Evolutionary conservation across 2,113 vertebrate species (phyloP), one percentile per base, ranked within the genome.

Genomic region (Struthidea cinerea): DNA sequence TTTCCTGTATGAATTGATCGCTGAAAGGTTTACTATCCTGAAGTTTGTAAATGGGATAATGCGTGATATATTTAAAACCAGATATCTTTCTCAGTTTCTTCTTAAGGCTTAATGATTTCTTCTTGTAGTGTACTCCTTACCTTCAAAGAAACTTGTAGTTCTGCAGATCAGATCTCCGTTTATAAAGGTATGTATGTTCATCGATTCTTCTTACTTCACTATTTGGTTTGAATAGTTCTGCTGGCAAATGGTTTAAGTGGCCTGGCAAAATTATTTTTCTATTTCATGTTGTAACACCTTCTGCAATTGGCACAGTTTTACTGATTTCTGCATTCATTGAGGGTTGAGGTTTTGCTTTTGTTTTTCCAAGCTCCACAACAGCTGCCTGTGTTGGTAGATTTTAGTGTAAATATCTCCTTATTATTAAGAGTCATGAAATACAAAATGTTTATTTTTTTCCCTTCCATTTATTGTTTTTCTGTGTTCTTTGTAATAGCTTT

Each of bases 111-210:
- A 10, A 39, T 87, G 86, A 46, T 88, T 81, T 97, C 30, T 97
- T 39, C 84, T 80, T 95, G 42, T 94, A 99, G 99, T 99, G 44
- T 99, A 99, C 89, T 97, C 97, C 4, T 96, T 98, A 49, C 96
- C 98, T 91, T 98, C 98, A 61, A 97, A 97, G 93, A 98, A 98
- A 63, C 90, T 99, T 84, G 98, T 98, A 16, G 98, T 98, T 96
- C 98, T 99, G 93, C 99, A 99, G 95, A 98, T 99, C 95, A 98
- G 99, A 87, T 98, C 99, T 4, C 98, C 99, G 60, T 98, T 99
- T 77, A 97, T 99, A 96, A 99, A 99, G 99, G 99, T 99, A 97
- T 87, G 98, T 94, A 21, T 82, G 16, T 69, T 81, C 57, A 16
- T 13, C 61, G 60, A 32, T 87, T 87, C 18, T 41, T 89, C 49